Evolutionary conservation across 2,797 vertebrate species (phyloP), one percentile per base, ranked within the genome.

Genomic region (Tympanoctomys barrerae): DNA sequence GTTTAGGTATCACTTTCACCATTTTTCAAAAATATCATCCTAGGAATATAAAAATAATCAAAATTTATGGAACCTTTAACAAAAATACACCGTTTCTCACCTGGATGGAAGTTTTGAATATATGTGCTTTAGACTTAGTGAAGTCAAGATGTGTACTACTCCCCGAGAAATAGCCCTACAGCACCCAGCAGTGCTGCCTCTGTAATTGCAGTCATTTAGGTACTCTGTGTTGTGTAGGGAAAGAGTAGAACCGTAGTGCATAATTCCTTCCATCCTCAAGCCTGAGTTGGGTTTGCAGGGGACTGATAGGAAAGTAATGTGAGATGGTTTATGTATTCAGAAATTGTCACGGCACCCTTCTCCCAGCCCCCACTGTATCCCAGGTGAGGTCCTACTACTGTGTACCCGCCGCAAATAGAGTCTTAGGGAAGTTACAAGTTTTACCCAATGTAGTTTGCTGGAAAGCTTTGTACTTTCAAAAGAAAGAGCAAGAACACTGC

Each of bases 1-100:
- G 73, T 77, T 71, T 97, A 97, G 92, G 89, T 97, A 88, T 16
- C 90, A 91, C 46, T 89, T 94, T 81, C 91, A 82, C 71, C 49
- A 6, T 68, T 96, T 62, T 68, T 91, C 95, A 88, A 54, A 94
- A 71, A 54, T 49, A 33, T 42, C 68, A 26, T 90, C 66, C 70
- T 66, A 90, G 70, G 42, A 75, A 78, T 49, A 90, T 66, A 97
- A 95, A 95, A 93, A 96, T 94, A 96, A 90, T 81, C 42, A 28
- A 73, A 89, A 83, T 83, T 24, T 87, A 62, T 85, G 26, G 59
- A 85, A 75, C 36, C 66, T 87, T 39, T 87, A 91, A 64, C 57
- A 26, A 93, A 90, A 95, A 92, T 75, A 36, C 24, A 94, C 70
- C 79, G 54, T 78, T 70, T 84, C 1, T 87, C 68, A 84, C 62